phyloP scores from a whole-genome alignment of 2,113 vertebrate genomes.

The Heliornis fulica region DNA sequence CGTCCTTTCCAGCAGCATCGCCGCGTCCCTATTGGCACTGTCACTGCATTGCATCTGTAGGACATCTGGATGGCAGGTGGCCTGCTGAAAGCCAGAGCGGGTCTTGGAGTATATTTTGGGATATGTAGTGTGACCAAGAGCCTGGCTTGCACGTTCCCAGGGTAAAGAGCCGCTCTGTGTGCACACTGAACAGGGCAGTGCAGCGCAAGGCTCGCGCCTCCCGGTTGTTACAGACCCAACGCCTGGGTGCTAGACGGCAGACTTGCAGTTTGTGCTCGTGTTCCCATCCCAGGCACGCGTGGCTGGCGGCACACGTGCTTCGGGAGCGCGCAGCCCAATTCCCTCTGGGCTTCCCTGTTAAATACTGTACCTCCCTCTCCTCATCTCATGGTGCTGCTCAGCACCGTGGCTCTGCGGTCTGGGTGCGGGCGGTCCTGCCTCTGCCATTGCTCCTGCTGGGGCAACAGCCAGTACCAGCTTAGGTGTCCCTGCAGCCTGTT shows the following conservation, averaged over 20 bases:
- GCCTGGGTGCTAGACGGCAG: background rate
- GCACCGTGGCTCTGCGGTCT: accelerated
- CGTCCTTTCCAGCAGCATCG: background rate
- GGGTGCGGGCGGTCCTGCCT: background rate
- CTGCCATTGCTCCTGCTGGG: background rate
- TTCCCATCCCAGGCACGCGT: background rate
- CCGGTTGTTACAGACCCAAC: accelerated
- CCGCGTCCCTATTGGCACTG: background rate
- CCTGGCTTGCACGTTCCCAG: background rate
- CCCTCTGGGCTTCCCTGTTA: background rate
- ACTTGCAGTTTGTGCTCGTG: background rate
- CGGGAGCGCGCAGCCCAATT: accelerated
- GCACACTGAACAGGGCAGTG: accelerated
- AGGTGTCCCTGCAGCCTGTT: background rate
- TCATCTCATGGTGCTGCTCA: accelerated
- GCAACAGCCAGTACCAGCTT: background rate
- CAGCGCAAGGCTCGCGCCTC: background rate
- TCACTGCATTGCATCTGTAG: background rate
- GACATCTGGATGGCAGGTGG: background rate
- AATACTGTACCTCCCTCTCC: background rate
- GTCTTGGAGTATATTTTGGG: background rate
- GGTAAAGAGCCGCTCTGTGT: background rate
- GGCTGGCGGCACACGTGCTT: background rate
- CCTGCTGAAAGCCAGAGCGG: background rate
- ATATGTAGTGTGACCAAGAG: background rate